Evolutionary conservation across 2,113 vertebrate species (phyloP).

Genomic region (Gavialis gangeticus): DNA sequence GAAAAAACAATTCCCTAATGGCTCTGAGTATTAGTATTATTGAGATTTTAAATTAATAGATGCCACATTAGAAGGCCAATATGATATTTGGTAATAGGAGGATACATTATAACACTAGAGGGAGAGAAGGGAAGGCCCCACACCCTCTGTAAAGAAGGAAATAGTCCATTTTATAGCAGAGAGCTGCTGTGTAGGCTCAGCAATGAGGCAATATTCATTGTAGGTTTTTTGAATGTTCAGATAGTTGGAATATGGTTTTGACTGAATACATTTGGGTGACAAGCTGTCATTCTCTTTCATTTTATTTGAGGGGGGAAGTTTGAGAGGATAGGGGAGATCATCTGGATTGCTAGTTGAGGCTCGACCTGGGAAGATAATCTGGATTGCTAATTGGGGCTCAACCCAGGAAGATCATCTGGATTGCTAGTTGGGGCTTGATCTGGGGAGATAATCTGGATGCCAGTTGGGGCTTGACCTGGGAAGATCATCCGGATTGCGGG

Average conservation of each 20-base stretch:
- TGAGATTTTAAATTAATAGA: not conserved
- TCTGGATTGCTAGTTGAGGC: too few relatives aligned
- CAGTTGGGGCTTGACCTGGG: not conserved
- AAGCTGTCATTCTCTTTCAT: not conserved
- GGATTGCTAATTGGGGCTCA: not conserved
- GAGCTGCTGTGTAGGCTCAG: not conserved
- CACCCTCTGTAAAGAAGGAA: not conserved
- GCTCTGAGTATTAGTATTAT: not conserved
- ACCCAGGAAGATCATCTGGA: not conserved
- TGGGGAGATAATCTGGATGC: not conserved
- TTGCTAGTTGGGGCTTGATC: not conserved
- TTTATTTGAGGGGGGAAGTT: not conserved
- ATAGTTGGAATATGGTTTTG: not conserved
- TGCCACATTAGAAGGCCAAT: not conserved
- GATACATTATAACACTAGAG: not conserved
- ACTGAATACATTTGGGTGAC: not conserved
- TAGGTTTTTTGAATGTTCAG: not conserved
- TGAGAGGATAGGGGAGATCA: not conserved
- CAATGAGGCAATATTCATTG: not conserved
- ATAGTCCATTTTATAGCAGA: not conserved
- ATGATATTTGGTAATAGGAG: not conserved
- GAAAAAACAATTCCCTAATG: not conserved
- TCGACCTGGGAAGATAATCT: too few relatives aligned
- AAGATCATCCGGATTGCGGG: too few relatives aligned
- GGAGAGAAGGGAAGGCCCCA: not conserved